Evolutionary conservation across 2,113 vertebrate species (phyloP).

Genomic region (Podarcis cretensis): DNA sequence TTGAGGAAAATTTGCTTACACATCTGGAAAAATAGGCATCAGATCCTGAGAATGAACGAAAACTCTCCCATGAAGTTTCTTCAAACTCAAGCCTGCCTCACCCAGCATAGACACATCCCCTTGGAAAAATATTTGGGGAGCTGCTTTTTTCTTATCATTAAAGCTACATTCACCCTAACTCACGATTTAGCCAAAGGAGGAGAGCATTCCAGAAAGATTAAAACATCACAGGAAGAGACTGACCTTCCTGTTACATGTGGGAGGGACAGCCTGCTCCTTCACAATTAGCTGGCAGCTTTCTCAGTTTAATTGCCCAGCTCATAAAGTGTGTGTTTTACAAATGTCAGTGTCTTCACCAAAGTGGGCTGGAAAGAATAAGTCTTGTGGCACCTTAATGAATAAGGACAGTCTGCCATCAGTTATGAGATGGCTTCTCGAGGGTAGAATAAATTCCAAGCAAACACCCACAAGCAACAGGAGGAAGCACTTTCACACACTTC

Average conservation of each 20-base stretch:
- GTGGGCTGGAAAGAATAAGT: neutral
- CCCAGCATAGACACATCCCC: neutral
- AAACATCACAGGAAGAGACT: neutral
- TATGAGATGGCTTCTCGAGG: neutral
- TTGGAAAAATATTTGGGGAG: neutral
- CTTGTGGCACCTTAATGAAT: neutral
- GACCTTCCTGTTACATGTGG: accelerated
- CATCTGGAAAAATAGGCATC: neutral
- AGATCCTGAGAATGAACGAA: neutral
- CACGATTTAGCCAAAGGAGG: neutral
- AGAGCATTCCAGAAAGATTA: neutral
- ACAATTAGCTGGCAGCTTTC: accelerated
- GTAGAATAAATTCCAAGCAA: neutral
- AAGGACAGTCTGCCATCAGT: neutral
- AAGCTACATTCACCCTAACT: neutral
- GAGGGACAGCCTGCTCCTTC: neutral
- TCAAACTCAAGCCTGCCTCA: neutral
- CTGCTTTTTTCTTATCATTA: neutral
- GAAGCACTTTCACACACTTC: neutral
- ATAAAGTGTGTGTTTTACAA: neutral
- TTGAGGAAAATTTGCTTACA: neutral
- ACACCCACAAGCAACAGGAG: neutral
- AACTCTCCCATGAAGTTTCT: neutral
- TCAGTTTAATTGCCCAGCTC: neutral
- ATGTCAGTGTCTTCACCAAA: slow-evolving; percentile 14